Percentiles rank a stretch among this genome's conserved stretches.
phyloP scores from a whole-genome alignment of 2,797 vertebrate genomes.

The Clarias platycephalus region DNA sequence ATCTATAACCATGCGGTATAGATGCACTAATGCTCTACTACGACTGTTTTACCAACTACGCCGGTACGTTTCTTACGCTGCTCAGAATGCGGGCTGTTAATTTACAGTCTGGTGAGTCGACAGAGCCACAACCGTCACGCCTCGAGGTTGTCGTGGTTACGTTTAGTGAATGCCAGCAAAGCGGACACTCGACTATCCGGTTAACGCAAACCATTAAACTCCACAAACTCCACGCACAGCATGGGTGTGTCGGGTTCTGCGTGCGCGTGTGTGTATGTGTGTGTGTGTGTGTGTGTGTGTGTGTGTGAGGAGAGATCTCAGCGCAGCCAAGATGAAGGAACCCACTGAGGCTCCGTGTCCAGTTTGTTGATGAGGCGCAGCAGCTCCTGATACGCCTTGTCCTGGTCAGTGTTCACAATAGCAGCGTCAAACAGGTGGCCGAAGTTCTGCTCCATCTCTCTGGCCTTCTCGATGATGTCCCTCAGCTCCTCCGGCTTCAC shows the following conservation, averaged over 20 bases:
- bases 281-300: conserved; percentile 4
- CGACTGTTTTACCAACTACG: conserved; percentile 47
- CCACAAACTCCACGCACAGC: conserved; percentile 29
- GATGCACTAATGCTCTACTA: conserved; percentile 50
- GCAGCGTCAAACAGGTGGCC: conserved; percentile 94
- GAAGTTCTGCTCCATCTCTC: conserved; percentile 97
- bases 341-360: conserved; percentile 98
- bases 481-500: conserved; percentile 80
- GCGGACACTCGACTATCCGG: neutral
- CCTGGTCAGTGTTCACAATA: conserved; percentile 92
- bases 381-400: conserved; percentile 89
- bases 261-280: conserved; percentile 2
- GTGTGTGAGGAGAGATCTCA: conserved; percentile 59
- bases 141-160: conserved; percentile 10
- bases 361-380: conserved; percentile 95
- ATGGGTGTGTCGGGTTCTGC: conserved; percentile 19
- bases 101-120: conserved; percentile 28
- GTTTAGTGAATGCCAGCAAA: conserved; percentile 48
- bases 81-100: conserved; percentile 50
- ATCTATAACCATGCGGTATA: conserved; percentile 45
- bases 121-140: conserved; percentile 27
- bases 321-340: conserved; percentile 93
- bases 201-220: conserved; percentile 7
- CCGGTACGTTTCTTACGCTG: conserved; percentile 42
- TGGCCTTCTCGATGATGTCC: conserved; percentile 94